Evolutionary conservation across 2,113 vertebrate species (phyloP), one percentile per base, ranked within the genome.

Genomic region (Siphamia tubifer): DNA sequence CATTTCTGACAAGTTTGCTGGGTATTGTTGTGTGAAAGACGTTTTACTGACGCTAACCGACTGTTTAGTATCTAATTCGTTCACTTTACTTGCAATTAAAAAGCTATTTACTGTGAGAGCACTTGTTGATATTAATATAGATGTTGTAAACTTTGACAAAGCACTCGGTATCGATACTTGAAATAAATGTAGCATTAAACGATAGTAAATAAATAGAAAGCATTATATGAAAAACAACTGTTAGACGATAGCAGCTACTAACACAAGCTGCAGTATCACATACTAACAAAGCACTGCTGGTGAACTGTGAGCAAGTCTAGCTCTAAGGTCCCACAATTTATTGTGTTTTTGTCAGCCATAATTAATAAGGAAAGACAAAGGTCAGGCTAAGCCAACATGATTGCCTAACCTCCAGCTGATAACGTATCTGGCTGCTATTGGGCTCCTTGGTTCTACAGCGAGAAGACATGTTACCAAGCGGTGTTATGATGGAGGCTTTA

Each of bases 1-100:
- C 85, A 93, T 94, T 95, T 93, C 94, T 94, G 96, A 95, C 96
- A 95, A 94, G 93, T 98, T 96, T 95, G 94, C 92, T 92, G 90
- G 93, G 87, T 94, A 96, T 94, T 95, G 92, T 91, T 92, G 89
- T 93, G 91, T 93, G 92, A 90, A 94, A 97, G 94, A 93, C 92
- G 82, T 93, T 94, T 95, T 92, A 94, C 89, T 92, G 92, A 90
- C 87, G 90, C 87, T 90, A 90, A 89, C 86, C 67, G 83, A 92
- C 90, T 91, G 90, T 91, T 93, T 91, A 92, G 88, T 88, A 89
- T 92, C 89, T 90, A 92, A 92, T 92, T 90, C 78, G 20, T 79
- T 90, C 92, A 89, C 87, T 91, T 92, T 88, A 77, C 77, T 88
- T 64, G 80, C 91, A 93, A 93, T 93, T 92, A 92, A 92, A 90